Evolutionary conservation across 2,113 vertebrate species (phyloP).

Genomic region (Recurvirostra avosetta): DNA sequence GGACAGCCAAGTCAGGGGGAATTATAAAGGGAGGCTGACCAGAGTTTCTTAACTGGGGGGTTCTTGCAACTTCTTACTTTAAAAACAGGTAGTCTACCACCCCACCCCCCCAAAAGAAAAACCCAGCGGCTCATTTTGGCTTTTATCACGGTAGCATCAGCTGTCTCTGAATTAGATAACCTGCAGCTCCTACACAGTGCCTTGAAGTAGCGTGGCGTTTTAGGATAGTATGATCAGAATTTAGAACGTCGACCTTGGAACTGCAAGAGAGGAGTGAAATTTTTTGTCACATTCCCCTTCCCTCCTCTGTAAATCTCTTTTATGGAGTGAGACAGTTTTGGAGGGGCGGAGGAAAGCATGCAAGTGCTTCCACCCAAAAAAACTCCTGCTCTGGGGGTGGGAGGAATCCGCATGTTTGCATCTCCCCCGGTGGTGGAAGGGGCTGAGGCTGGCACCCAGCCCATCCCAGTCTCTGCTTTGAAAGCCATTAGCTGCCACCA

Average conservation of each 20-base stretch:
- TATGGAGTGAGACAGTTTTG: background rate
- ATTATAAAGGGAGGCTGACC: background rate
- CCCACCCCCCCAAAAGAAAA: rapidly evolving
- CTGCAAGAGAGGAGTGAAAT: background rate
- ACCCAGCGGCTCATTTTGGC: background rate
- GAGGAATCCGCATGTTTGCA: background rate
- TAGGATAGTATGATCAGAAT: background rate
- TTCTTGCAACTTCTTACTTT: background rate
- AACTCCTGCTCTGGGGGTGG: background rate
- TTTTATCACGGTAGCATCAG: background rate
- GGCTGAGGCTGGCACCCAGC: background rate
- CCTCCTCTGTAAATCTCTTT: background rate
- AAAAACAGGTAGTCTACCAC: background rate
- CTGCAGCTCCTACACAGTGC: background rate
- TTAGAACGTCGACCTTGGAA: background rate
- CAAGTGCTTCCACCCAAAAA: background rate
- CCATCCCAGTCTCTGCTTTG: background rate
- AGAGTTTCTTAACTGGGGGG: background rate
- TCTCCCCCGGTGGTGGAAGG: background rate
- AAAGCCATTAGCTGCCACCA: background rate
- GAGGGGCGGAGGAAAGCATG: background rate
- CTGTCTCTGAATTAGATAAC: background rate
- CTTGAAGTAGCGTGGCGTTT: background rate
- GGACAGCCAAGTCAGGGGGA: background rate
- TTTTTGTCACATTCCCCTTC: background rate